Evolutionary conservation across 2,888 invertebrate species (phyloP), one percentile per base, ranked within the genome.

Genomic region (Eristalinus sepulchralis): DNA sequence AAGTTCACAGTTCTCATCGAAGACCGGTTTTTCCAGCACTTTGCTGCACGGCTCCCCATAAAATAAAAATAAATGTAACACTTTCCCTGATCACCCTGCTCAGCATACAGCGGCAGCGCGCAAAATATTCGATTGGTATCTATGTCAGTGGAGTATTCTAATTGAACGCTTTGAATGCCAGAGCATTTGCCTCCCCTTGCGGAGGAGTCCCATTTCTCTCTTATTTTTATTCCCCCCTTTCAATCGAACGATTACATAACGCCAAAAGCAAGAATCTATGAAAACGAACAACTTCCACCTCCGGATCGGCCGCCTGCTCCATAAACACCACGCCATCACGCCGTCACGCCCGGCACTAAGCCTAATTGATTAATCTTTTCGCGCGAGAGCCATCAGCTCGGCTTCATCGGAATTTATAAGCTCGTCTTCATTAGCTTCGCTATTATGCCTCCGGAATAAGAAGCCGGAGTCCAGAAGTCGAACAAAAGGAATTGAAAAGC

Each of bases 351-450:
- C 70, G 55, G 11, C n/a, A n/a, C 57, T 27, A 36, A 67, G 67
- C 67, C 80, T 80, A 73, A 81, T 81, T 81, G 73, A 81, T 76
- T 57, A 76, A 68, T 66, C 76, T 59, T 53, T 72, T 76, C 70
- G 81, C 71, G 67, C 66, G 10, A 68, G 39, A 72, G 76, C 76
- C 53, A 85, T 85, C 67, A 63, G 67, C 72, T 73, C 63, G 53
- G 70, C 77, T 75, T 36, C 53, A 67, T 82, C 68, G 67, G 67
- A 62, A 77, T 77, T 75, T 33, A 70, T 70, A 81, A 75, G 81
- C 68, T 70, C 57, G 68, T 57, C 68, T 75, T 68, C 36, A 67
- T 73, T 68, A 67, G 13, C 20, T 24, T 47, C 47, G n/a, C 64
- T 34, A 55, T 55, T 57, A 17, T 72, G 33, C 73, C 36, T 11